Evolutionary conservation across 2,888 invertebrate species (phyloP).

Genomic region (Cetonia aurata): DNA sequence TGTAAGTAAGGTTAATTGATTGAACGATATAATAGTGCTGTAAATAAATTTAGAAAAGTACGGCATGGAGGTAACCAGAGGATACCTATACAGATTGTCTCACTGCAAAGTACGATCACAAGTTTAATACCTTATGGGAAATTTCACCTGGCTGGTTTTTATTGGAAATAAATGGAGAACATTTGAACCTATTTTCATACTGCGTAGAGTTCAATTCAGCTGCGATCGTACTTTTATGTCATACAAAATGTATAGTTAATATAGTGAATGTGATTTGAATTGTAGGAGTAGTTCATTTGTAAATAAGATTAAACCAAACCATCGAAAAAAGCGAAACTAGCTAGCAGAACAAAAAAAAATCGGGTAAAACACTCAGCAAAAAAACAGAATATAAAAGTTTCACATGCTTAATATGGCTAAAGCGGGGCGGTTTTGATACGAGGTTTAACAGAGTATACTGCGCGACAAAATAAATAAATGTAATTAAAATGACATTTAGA

Average conservation of each 20-base stretch:
- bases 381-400: slow-evolving; percentile 48
- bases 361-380: slow-evolving; percentile 64
- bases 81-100: too few species aligned
- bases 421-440: slow-evolving; percentile 67
- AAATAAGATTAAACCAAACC: too few species aligned
- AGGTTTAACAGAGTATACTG: slow-evolving; percentile 64
- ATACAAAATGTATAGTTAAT: background rate
- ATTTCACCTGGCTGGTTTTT: too few species aligned
- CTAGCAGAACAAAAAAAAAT: slow-evolving; percentile 65
- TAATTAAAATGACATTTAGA: slow-evolving; percentile 60
- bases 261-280: too few species aligned
- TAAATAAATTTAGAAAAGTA: slow-evolving; percentile 60
- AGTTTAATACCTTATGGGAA: too few species aligned
- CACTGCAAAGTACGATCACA: too few species aligned
- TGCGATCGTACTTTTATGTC: slow-evolving; percentile 46
- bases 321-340: too few species aligned
- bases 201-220: slow-evolving; percentile 13
- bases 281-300: too few species aligned
- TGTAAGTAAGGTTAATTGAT: slow-evolving; percentile 43
- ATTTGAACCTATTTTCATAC: too few species aligned
- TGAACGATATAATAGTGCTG: slow-evolving; percentile 60
- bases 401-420: slow-evolving; percentile 51
- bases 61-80: slow-evolving; percentile 52
- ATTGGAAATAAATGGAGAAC: too few species aligned
- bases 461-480: slow-evolving; percentile 62